A percentile compares a stretch with the other conserved stretches of the same genome.
These are phyloP conservation scores for Anaspis maculata DNA, from an alignment of 2,888 invertebrate species.

Conservation along the genomic window DNA sequence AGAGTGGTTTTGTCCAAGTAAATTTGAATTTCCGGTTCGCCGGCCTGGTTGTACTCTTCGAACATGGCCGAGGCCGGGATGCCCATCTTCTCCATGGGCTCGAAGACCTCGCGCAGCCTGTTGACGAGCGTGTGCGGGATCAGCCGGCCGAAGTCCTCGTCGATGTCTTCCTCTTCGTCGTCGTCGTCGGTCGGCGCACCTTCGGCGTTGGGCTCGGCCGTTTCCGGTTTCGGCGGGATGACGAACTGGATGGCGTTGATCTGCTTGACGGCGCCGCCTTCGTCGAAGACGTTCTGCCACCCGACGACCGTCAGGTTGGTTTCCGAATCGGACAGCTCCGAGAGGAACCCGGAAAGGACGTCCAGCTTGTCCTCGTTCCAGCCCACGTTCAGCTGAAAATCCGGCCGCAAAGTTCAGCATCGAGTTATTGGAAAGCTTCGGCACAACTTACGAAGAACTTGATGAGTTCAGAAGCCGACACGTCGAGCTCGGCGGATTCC, in stretches of 20 bases:
- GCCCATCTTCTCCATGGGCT: not conserved
- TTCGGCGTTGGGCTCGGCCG: slow-evolving; percentile 4
- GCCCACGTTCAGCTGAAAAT: slow-evolving; percentile 3
- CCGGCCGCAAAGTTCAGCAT: not conserved
- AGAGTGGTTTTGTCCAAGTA: slow-evolving; percentile 6
- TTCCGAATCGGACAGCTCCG: slow-evolving; percentile 1
- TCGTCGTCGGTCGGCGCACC: too few relatives aligned
- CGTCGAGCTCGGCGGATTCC: not conserved
- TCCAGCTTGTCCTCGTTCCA: slow-evolving; percentile 5
- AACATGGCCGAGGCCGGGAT: slow-evolving; percentile 3
- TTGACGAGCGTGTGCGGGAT: slow-evolving; percentile 4
- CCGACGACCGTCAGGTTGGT: slow-evolving; percentile 1
- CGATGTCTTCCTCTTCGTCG: too few relatives aligned
- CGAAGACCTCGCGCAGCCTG: not conserved
- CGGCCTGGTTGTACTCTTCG: slow-evolving; percentile 2
- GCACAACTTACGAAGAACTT: slow-evolving; percentile 4
- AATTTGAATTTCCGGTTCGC: slow-evolving; percentile 1
- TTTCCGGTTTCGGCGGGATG: not conserved
- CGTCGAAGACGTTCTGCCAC: not conserved
- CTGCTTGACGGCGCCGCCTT: not conserved
- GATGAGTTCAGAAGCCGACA: not conserved
- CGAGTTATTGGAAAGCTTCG: not conserved
- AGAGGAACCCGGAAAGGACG: slow-evolving; percentile 1
- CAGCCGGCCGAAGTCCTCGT: not conserved
- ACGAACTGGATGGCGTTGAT: not conserved